A percentile compares a stretch with the other conserved stretches of the same genome.
These are phyloP conservation scores for Crotophaga sulcirostris DNA, from an alignment of 2,113 vertebrate genomes.

Conservation along the genomic window DNA sequence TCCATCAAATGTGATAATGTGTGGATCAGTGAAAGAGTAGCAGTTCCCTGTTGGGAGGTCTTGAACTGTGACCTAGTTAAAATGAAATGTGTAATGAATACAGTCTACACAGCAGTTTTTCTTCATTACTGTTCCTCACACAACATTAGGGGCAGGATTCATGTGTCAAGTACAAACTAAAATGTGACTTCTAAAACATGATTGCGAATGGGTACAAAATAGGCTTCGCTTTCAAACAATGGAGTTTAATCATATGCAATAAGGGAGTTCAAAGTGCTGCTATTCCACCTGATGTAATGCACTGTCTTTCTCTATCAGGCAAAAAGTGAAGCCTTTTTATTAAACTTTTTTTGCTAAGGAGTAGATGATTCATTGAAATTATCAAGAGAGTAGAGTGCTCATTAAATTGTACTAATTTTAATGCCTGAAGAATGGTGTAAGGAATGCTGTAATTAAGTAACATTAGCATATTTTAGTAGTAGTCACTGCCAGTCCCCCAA, in stretches of 20 bases:
- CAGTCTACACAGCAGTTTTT: conserved; percentile 37
- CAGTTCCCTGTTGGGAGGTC: conserved; percentile 81
- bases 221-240: conserved; percentile 53
- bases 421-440: conserved; percentile 16
- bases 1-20: conserved; percentile 83
- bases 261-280: conserved; percentile 29
- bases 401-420: conserved; percentile 40
- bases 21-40: conserved; percentile 82
- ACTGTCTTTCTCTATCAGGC: conserved; percentile 28
- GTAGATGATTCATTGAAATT: conserved; percentile 13
- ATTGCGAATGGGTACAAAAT: conserved; percentile 4
- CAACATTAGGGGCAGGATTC: conserved; percentile 54
- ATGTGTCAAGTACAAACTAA: conserved; percentile 61
- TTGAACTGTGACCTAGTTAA: conserved; percentile 81
- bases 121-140: conserved; percentile 54
- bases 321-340: conserved; percentile 23
- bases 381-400: neutral
- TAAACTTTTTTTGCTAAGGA: conserved; percentile 35
- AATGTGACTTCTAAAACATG: conserved; percentile 63
- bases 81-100: conserved; percentile 70
- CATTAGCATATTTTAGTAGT: conserved; percentile 59
- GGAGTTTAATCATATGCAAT: conserved; percentile 60
- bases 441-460: conserved; percentile 31
- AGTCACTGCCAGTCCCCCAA: neutral
- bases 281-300: conserved; percentile 34